Conservation (phyloP, 2,113 vertebrate species). For the Pantherophis guttatus region DNA sequence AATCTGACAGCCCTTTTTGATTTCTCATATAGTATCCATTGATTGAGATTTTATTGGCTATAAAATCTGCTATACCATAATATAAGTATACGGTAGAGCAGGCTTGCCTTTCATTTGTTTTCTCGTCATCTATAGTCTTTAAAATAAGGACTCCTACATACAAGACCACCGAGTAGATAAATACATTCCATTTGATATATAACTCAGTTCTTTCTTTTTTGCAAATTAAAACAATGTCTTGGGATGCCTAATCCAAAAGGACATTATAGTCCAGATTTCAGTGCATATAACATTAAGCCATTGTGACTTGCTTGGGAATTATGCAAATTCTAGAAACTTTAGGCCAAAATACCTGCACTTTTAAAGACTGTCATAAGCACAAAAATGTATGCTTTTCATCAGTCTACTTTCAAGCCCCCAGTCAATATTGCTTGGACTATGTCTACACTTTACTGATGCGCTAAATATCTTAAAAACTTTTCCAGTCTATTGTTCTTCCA, state of each 20-base stretch:
- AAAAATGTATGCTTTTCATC: neutral
- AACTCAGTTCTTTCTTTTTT: neutral
- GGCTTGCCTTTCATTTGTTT: slow-evolving; percentile 22
- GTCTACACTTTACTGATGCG: neutral
- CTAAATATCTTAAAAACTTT: neutral
- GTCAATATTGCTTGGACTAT: rapidly evolving
- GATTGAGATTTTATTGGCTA: neutral
- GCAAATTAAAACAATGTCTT: neutral
- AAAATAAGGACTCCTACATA: slow-evolving; percentile 22
- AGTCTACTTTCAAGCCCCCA: neutral
- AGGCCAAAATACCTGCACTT: neutral
- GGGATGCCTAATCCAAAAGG: neutral
- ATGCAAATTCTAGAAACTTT: neutral
- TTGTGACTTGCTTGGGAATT: neutral
- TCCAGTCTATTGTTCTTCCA: neutral
- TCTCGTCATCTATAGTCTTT: neutral
- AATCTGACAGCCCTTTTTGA: neutral
- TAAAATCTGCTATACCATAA: neutral
- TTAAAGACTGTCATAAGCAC: neutral
- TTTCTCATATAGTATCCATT: slow-evolving; percentile 23
- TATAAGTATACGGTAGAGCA: neutral
- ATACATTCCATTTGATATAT: neutral
- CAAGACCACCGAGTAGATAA: neutral
- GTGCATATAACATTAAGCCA: neutral
- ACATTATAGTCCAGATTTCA: neutral